phyloP scores from a whole-genome alignment of 2,113 vertebrate species.

The Taxidea taxus region DNA sequence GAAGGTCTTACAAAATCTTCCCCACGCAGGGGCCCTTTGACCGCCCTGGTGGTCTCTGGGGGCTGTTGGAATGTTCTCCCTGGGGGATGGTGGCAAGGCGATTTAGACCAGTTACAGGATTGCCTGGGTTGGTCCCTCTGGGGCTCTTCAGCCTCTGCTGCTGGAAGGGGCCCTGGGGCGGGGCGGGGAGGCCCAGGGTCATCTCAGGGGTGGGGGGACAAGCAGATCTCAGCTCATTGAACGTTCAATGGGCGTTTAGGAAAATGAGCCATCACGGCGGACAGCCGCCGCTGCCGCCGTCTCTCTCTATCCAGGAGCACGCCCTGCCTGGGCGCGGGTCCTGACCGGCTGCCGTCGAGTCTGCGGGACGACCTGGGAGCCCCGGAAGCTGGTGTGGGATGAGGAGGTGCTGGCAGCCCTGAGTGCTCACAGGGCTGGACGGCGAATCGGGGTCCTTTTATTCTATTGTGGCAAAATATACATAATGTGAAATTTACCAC shows the following conservation, averaged over 20 bases:
- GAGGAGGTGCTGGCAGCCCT: not conserved
- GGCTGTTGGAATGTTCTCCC: not conserved
- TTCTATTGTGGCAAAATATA: not conserved
- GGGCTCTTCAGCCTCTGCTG: not conserved
- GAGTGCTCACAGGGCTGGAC: not conserved
- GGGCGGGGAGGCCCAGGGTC: not conserved
- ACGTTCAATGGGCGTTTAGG: not conserved
- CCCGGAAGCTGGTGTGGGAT: not conserved
- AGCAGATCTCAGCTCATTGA: not conserved
- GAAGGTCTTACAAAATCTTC: not conserved
- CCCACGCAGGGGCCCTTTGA: not conserved
- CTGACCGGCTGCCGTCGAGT: rapidly evolving
- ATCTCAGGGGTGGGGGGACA: no score
- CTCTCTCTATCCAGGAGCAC: not conserved
- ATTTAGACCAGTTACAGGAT: not conserved
- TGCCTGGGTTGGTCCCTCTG: not conserved
- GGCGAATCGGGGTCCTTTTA: not conserved
- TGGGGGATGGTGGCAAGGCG: not conserved
- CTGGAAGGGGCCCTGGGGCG: not conserved
- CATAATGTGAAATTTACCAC: not conserved
- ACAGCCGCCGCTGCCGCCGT: not conserved
- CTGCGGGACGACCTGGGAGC: not conserved
- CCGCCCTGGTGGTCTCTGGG: not conserved
- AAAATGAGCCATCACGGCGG: not conserved
- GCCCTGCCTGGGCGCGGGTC: rapidly evolving